A percentile compares a stretch with the other conserved stretches of the same genome.
These are phyloP conservation scores for Anseranas semipalmata DNA, from an alignment of 2,113 vertebrate genomes.

Conservation along the genomic window DNA sequence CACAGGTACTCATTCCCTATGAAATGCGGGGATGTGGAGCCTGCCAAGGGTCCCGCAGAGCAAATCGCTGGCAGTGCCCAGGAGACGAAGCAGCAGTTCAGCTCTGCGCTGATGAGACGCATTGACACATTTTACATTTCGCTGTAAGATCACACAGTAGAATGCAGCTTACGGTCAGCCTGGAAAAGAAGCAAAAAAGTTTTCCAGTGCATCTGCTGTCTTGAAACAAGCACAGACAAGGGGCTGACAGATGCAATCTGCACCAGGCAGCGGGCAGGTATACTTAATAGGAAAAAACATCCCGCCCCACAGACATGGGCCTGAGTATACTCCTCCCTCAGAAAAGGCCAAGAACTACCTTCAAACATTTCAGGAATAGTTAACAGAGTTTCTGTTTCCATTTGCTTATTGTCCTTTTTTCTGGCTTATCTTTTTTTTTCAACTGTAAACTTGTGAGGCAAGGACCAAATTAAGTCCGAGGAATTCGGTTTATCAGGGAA, in stretches of 20 bases:
- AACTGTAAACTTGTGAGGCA: not conserved
- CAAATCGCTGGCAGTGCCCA: not conserved
- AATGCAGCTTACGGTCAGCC: not conserved
- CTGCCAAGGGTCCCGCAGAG: not conserved
- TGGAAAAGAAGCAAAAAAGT: not conserved
- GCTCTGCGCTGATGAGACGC: not conserved
- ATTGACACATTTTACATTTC: not conserved
- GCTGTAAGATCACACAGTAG: not conserved
- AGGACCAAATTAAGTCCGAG: not conserved
- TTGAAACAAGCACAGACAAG: not conserved
- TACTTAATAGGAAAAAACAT: not conserved
- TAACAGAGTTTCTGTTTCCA: not conserved
- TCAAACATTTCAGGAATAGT: not conserved
- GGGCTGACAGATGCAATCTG: not conserved
- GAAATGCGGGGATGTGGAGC: not conserved
- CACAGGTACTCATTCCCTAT: not conserved
- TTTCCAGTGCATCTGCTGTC: not conserved
- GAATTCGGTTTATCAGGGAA: not conserved
- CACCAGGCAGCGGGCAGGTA: not conserved
- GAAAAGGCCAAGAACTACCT: not conserved
- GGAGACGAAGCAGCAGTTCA: not conserved
- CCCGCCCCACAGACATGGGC: not conserved
- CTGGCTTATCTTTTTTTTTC: not conserved
- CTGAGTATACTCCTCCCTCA: not conserved
- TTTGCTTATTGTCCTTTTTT: not conserved